phyloP scores from a whole-genome alignment of 2,888 invertebrate species.

The Hypolimnas misippus region DNA sequence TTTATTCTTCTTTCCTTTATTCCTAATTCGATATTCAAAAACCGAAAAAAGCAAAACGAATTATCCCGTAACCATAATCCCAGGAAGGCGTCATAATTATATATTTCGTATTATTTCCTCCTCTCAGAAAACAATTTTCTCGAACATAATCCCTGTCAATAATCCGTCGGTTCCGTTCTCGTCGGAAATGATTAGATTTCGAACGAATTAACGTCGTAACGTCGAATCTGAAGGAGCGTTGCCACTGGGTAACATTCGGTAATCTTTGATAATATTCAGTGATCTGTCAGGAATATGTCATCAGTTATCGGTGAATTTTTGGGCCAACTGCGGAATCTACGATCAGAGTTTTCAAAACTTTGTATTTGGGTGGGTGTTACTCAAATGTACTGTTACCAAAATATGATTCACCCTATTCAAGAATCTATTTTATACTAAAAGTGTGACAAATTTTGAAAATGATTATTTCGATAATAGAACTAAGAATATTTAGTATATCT shows the following conservation, averaged over 20 bases:
- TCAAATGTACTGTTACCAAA: too few species aligned
- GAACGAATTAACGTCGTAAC: slow-evolving; percentile 40
- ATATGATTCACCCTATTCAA: too few species aligned
- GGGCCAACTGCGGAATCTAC: too few species aligned
- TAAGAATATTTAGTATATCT: too few species aligned
- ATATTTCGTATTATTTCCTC: slow-evolving; percentile 37
- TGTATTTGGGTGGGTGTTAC: too few species aligned
- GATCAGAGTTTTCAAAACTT: too few species aligned
- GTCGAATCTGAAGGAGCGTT: slow-evolving; percentile 32
- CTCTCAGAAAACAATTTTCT: slow-evolving; percentile 36
- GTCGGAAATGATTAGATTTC: slow-evolving; percentile 40
- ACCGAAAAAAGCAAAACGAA: background rate
- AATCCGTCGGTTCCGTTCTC: slow-evolving; percentile 35
- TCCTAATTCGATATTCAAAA: background rate
- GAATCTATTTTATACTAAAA: too few species aligned
- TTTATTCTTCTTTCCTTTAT: background rate
- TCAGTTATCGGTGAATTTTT: slow-evolving; percentile 2
- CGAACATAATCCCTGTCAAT: slow-evolving; percentile 38
- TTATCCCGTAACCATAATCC: slow-evolving; percentile 15
- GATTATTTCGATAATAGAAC: too few species aligned
- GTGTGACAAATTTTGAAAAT: too few species aligned
- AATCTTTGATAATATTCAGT: slow-evolving; percentile 26
- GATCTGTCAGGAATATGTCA: slow-evolving; percentile 24
- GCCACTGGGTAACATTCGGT: slow-evolving; percentile 17
- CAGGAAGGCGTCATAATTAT: slow-evolving; percentile 34